phyloP scores from a whole-genome alignment of 2,113 vertebrate genomes.

The Sakesphorus luctuosus region DNA sequence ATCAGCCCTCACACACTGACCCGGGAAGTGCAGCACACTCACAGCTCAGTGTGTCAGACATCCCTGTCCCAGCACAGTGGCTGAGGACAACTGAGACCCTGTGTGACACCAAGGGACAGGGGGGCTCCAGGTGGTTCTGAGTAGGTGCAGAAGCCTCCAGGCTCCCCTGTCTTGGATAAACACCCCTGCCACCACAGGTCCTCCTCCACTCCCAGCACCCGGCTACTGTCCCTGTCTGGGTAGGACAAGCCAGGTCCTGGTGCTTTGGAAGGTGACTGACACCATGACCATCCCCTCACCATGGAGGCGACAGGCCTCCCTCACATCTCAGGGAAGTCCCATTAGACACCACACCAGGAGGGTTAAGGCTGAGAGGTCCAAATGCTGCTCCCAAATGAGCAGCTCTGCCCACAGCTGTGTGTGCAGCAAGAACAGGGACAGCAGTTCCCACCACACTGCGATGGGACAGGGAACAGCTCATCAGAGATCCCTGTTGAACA shows the following conservation, averaged over 20 bases:
- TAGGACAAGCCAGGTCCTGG: neutral
- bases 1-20: fast-evolving
- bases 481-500: neutral
- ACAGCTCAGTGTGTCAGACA: neutral
- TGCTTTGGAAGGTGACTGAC: neutral
- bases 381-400: neutral
- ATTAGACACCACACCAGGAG: fast-evolving
- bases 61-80: neutral
- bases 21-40: neutral
- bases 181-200: fast-evolving
- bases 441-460: fast-evolving
- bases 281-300: neutral
- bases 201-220: neutral
- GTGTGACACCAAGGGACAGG: fast-evolving
- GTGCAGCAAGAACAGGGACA: neutral
- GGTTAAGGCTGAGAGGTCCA: neutral
- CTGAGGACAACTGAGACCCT: fast-evolving
- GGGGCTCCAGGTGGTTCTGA: fast-evolving
- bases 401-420: neutral
- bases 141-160: neutral
- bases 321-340: fast-evolving
- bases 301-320: fast-evolving
- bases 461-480: no score
- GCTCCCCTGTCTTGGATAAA: no score
- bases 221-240: neutral